Base-by-base conservation (phyloP, 1,140 invertebrate genomes). In the Arion vulgaris region DNA sequence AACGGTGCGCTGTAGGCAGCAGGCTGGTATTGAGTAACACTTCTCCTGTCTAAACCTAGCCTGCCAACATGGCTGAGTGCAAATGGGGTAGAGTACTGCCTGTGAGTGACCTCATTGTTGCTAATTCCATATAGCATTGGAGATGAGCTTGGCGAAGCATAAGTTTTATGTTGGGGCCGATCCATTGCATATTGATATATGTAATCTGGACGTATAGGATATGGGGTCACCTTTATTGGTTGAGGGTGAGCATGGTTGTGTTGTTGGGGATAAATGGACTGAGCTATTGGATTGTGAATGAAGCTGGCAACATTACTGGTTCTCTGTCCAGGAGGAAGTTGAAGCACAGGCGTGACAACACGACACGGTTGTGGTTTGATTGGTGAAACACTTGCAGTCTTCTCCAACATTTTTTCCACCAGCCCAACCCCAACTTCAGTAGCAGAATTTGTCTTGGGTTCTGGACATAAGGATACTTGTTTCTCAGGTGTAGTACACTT, bases 161-260 rank as follows among this genome's bases (percentile, higher is more conserved):
- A 81, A 17, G 74, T 0, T 9, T n/a, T 36, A 34, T 13, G 2
- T 32, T 80, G 78, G 36, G 66, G 62, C 4, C 78, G 62, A 32
- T 80, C 66, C 28, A 51, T 39, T 45, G 78, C 36, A 41, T 57
- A 81, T 34, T 81, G 80, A 28, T 81, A 81, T 7, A 81, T 53
- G 51, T 73, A 81, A 1, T 69, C 49, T 13, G 80, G 49, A 23
- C 38, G 26, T 4, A 45, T 34, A 0, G 57, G 0, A 26, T 53
- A 69, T 17, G 80, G 80, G 26, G 80, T 73, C 28, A 81, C 80
- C 62, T 81, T 81, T 15, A 81, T 81, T 1, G 80, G 80, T 62
- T 73, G 80, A 9, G 76, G 36, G 11, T 69, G 68, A 38, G 51
- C 26, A 34, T 39, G 26, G 15, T 5, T 4, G 23, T 39, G 57